Evolutionary conservation across 2,797 vertebrate genomes (phyloP), one percentile per base, ranked within the genome.

Genomic region (Melanotaenia nigrans): DNA sequence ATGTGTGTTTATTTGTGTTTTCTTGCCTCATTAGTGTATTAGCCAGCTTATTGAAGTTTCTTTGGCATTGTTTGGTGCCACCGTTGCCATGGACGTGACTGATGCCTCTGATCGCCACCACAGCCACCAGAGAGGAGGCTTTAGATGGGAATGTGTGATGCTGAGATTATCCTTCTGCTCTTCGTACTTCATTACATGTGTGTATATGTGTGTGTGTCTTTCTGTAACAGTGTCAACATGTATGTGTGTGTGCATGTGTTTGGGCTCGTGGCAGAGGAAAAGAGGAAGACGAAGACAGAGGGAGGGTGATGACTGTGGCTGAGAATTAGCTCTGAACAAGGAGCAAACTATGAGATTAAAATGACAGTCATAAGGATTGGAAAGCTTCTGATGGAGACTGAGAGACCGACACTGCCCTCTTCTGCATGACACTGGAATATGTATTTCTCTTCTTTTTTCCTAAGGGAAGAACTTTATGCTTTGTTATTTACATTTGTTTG

Each of bases 401-500:
- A 54, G 82, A 76, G 81, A 77, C 58, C 62, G 68, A 5, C 60
- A 78, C 81, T 88, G 85, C 86, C 88, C 89, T 85, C 90, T 91
- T 38, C 71, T 83, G 90, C 7, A 25, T 1, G 5, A 38, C 65
- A 22, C 11, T 51, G 45, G 47, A 79, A 68, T 20, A 9, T 49
- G 6, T 49, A 9, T 14, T 42, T 42, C 5, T 42, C 14, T 16
- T 10, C 1, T 16, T 42, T 42, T 40, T 35, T 35, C 2, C 12
- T 42, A 1, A 5, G 16, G n/a, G 6, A 18, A 20, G 1, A 12
- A 45, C 42, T 42, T 45, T 45, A n/a, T n/a, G 8, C 45, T n/a
- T 49, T 42, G 16, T 14, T 42, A 42, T 42, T 45, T 20, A 2
- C 18, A 2, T 20, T 45, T 18, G 42, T 20, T 45, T 45, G 42